Evolutionary conservation across 23 tunicate genomes (phyloP), one percentile per base, ranked within the genome.

Genomic region (Phallusia fumigata): DNA sequence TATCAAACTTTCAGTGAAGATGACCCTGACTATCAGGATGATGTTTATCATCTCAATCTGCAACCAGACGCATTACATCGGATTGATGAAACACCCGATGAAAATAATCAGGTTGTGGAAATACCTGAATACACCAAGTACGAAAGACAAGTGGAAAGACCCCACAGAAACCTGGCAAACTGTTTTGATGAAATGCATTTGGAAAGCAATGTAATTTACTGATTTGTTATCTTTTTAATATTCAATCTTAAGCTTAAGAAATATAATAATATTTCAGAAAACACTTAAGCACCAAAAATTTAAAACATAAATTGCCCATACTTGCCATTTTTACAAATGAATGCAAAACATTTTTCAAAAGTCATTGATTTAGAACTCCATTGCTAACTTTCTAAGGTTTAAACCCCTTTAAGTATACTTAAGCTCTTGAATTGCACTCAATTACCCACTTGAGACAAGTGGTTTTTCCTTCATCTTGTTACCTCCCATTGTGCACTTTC

Each of bases 121-220:
- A 24, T 16, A 21, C 13, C 69, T 58, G 69, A 21, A 24, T 58
- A 58, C 13, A 1, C 69, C 8, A 58, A 58, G 28, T 58, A 21
- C 13, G 69, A 58, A 58, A 58, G 69, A 58, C 69, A 58, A 58
- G 69, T 58, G 26, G 15, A 58, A 58, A 58, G 11, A 21, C 69
- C 28, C 1, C 28, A 58, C 69, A 22, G 16, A 24, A 58, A 58
- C 28, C 5, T 58, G 69, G 11, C 69, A 6, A 58, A 58, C 16
- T 24, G 69, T 24, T 58, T 58, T 24, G 69, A 58, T 58, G 69
- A 58, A 11, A 58, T 58, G 69, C 69, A 58, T 58, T 58, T 58
- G 28, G 69, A 58, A 58, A 58, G 69, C 69, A 58, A 58, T 24
- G 69, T 58, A 1, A 58, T 58, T 58, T 58, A 58, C 28, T 58